Evolutionary conservation across 2,797 vertebrate genomes (phyloP), one percentile per base, ranked within the genome.

Genomic region (Manis pentadactyla): DNA sequence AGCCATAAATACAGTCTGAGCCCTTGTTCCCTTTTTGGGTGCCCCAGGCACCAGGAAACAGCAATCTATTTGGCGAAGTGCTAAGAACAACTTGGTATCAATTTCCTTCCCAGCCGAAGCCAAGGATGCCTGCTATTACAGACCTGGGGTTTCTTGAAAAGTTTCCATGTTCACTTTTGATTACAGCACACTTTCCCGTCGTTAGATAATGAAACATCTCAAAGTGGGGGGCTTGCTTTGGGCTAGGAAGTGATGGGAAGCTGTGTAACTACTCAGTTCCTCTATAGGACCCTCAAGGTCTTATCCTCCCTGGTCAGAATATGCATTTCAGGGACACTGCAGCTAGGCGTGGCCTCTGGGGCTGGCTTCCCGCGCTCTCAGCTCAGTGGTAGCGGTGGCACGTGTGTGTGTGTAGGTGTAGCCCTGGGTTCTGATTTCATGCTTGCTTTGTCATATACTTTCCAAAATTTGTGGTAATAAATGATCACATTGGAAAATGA

Each of bases 1-100:
- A 94, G 82, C 68, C 42, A 94, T 68, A 92, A 95, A 94, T 59
- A 95, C 34, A 82, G 85, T 86, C 69, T n/a, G 49, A 83, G 59
- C 37, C 53, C 77, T 92, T 2, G 12, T 93, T 96, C 88, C 95
- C 59, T 97, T 98, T 97, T 94, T 93, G 94, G 96, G 93, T 17
- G 39, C 51, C 86, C 49, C 66, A 83, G 78, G 82, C 85, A 88
- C 2, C 21, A 93, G 49, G 90, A 93, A 96, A 97, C 21, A 95
- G 95, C 83, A 95, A 87, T 89, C 78, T 34, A 90, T 74, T 95
- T 98, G 97, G 96, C 78, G 0, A 97, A 82, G 64, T 84, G 96
- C 97, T 97, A 97, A 98, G 83, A 95, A 95, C 91, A 98, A 97
- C 94, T 97, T 94, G 64, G 91, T 96, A 90, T 97, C 88, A 68